A percentile compares a stretch with the other conserved stretches of the same genome.
phyloP scores from a whole-genome alignment of 64 coral and sea anemone species.

The Stichodactyla mertensii region DNA sequence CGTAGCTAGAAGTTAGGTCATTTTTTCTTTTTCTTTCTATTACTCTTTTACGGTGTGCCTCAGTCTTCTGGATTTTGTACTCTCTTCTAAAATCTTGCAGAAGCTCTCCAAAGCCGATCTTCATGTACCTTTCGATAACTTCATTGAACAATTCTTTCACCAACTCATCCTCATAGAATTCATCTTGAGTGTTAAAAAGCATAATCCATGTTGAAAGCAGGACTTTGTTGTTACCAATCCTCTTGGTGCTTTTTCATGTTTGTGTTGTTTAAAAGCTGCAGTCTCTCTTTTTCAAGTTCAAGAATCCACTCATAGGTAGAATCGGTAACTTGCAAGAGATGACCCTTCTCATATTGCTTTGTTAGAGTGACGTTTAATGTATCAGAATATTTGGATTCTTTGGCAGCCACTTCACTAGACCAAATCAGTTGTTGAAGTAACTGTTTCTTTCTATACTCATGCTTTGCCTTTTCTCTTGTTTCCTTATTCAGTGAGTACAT shows the following conservation, averaged over 20 bases:
- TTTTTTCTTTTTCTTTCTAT: constrained; percentile 8
- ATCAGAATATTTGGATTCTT: background rate
- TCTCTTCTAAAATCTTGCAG: background rate
- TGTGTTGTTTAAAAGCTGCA: background rate
- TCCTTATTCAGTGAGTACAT: background rate
- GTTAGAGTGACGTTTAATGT: background rate
- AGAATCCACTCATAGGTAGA: background rate
- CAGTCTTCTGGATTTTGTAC: background rate
- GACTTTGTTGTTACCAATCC: too few relatives aligned
- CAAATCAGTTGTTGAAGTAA: background rate
- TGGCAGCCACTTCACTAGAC: background rate
- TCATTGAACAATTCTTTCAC: background rate
- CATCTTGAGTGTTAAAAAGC: background rate
- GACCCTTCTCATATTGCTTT: background rate
- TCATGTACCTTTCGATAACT: background rate
- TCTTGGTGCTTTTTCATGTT: too few relatives aligned
- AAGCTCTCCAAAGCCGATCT: background rate
- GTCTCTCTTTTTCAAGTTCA: background rate
- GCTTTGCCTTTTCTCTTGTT: background rate
- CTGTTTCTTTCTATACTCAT: background rate
- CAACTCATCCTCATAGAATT: background rate
- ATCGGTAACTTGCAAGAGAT: background rate
- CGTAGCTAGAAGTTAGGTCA: background rate
- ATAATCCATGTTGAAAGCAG: background rate
- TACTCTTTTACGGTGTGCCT: constrained; percentile 51